A percentile compares a stretch with the other conserved stretches of the same genome.
Evolutionary conservation across 2,113 vertebrate species (phyloP).

Genomic region (Brachirus orientalis): DNA sequence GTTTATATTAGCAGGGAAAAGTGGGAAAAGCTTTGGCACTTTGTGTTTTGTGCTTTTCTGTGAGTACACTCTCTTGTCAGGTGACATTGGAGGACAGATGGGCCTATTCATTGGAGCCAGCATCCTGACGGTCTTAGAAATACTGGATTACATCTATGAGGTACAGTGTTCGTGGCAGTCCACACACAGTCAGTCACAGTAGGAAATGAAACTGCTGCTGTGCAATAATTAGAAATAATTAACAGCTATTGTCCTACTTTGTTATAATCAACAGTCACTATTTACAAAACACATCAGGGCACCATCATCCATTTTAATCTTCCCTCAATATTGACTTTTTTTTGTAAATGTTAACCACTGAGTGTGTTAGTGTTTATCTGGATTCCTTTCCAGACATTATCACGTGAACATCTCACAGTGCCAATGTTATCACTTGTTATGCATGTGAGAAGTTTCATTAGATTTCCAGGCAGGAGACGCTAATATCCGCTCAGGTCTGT

Average conservation of each 20-base stretch:
- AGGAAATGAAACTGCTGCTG: background rate
- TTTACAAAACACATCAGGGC: slow-evolving; percentile 11
- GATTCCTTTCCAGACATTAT: background rate
- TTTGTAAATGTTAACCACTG: background rate
- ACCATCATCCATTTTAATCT: background rate
- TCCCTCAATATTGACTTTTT: background rate
- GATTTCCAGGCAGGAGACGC: slow-evolving; percentile 41
- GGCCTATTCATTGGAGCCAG: slow-evolving; percentile 84
- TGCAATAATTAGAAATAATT: slow-evolving; percentile 19
- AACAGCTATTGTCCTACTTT: slow-evolving; percentile 5
- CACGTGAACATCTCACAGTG: slow-evolving; percentile 1
- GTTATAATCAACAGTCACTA: background rate
- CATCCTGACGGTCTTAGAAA: slow-evolving; percentile 81
- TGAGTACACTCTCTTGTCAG: slow-evolving; percentile 50
- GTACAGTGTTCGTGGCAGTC: slow-evolving; percentile 49
- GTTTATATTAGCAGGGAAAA: slow-evolving; percentile 11
- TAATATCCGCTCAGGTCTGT: slow-evolving; percentile 47
- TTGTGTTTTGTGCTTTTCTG: background rate
- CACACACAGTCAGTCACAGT: slow-evolving; percentile 2
- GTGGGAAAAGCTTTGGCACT: background rate
- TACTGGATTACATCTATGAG: slow-evolving; percentile 83
- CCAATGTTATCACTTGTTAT: slow-evolving; percentile 40
- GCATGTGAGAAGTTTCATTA: slow-evolving; percentile 46
- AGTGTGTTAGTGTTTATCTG: background rate
- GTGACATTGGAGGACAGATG: slow-evolving; percentile 84